phyloP scores from a whole-genome alignment of 2,113 vertebrate genomes.

The Romanogobio albipinnatus region DNA sequence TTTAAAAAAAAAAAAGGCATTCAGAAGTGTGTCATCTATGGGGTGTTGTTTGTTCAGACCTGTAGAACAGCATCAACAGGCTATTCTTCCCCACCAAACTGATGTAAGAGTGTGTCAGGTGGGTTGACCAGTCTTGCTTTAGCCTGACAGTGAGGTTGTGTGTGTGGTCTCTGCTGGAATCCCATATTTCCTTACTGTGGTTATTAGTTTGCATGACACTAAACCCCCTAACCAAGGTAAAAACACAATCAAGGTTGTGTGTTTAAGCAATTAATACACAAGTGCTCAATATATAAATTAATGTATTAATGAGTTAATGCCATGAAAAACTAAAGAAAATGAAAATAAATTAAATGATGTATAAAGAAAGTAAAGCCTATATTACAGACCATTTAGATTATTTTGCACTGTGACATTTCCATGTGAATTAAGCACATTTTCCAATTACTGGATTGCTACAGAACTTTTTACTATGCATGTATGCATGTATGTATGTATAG shows the following conservation, averaged over 20 bases:
- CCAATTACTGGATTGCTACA: not conserved
- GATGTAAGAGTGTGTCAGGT: not conserved
- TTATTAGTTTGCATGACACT: conserved; percentile 3
- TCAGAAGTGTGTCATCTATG: not conserved
- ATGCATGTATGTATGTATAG: too few relatives aligned
- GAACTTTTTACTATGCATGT: too few relatives aligned
- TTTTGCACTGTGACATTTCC: not conserved
- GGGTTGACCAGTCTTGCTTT: not conserved
- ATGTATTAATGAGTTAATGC: not conserved
- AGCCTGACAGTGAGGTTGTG: not conserved
- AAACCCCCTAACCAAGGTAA: not conserved
- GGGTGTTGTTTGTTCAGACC: not conserved
- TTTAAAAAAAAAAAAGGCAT: not conserved
- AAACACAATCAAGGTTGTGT: not conserved
- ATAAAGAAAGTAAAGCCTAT: not conserved
- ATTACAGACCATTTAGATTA: not conserved
- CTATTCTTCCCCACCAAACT: not conserved
- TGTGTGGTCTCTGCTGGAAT: not conserved
- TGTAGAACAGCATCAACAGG: not conserved
- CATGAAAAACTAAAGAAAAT: not conserved
- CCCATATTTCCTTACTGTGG: not conserved
- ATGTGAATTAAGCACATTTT: not conserved
- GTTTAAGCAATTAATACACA: not conserved
- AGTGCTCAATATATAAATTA: not conserved
- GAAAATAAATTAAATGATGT: not conserved